Conservation (phyloP, 2,113 vertebrate genomes). For the Siniperca chuatsi region DNA sequence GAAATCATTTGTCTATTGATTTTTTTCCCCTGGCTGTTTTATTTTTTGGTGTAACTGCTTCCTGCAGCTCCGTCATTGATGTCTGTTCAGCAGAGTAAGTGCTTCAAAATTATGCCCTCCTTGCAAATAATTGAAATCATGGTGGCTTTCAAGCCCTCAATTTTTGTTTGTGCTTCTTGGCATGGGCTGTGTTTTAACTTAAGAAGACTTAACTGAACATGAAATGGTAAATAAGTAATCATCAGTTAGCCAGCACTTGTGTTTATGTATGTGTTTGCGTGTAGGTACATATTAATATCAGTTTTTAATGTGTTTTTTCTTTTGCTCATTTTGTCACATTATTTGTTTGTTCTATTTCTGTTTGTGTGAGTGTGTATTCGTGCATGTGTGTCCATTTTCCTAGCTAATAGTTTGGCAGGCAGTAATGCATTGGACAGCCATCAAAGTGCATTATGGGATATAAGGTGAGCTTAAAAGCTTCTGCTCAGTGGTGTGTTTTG, state of each 20-base stretch:
- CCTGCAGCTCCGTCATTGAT: constrained; percentile 63
- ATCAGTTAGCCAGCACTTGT: constrained; percentile 18
- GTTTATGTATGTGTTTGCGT: neutral
- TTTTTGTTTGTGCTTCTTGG: constrained; percentile 51
- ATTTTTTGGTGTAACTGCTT: constrained; percentile 46
- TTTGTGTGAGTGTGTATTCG: neutral
- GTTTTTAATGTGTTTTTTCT: constrained; percentile 13
- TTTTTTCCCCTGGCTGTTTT: constrained; percentile 31
- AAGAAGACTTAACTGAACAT: constrained; percentile 42
- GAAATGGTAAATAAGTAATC: constrained; percentile 52
- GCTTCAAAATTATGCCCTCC: constrained; percentile 60
- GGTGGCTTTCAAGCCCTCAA: constrained; percentile 54
- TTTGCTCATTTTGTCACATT: neutral
- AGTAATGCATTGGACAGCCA: neutral
- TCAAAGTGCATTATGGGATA: constrained; percentile 8
- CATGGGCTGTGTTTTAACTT: constrained; percentile 21
- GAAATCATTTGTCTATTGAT: constrained; percentile 68
- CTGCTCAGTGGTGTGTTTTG: neutral
- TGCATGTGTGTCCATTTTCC: neutral
- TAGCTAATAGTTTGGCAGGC: constrained; percentile 6
- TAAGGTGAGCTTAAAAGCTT: neutral
- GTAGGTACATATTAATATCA: constrained; percentile 20
- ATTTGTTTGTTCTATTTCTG: constrained; percentile 1
- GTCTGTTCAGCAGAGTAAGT: constrained; percentile 59
- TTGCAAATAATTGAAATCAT: constrained; percentile 72